Evolutionary conservation across 2,113 vertebrate genomes (phyloP).

Genomic region (Microcebus tavaratra): DNA sequence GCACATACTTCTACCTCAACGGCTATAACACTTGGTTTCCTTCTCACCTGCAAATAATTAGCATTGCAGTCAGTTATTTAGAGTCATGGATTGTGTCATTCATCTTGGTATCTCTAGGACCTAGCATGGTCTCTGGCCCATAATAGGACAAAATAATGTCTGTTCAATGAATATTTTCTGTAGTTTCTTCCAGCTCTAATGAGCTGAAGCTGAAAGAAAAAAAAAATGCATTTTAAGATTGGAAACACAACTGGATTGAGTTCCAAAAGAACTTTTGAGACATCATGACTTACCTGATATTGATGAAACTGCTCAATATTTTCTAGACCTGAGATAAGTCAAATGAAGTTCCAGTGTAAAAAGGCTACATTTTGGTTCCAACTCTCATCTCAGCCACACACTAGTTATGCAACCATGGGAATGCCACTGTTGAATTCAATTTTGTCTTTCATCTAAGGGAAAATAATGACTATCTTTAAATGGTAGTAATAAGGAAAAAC

Average conservation of each 20-base stretch:
- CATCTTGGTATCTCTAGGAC: too few relatives aligned
- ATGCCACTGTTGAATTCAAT: neutral
- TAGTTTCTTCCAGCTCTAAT: too few relatives aligned
- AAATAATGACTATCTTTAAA: neutral
- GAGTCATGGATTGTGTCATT: too few relatives aligned
- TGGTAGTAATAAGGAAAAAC: neutral
- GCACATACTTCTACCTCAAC: too few relatives aligned
- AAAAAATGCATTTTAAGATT: neutral
- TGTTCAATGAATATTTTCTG: too few relatives aligned
- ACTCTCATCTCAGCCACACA: neutral
- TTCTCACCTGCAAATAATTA: too few relatives aligned
- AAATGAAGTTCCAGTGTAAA: neutral
- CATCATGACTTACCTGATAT: neutral
- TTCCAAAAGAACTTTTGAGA: neutral
- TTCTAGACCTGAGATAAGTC: neutral
- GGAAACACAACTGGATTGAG: neutral
- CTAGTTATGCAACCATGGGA: neutral
- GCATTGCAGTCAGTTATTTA: too few relatives aligned
- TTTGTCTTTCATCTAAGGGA: slow-evolving; percentile 33
- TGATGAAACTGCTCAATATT: neutral
- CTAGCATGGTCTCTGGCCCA: too few relatives aligned
- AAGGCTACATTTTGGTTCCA: neutral
- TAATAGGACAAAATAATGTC: too few relatives aligned
- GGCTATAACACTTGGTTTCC: too few relatives aligned
- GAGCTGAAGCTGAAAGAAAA: too few relatives aligned